phyloP scores from a whole-genome alignment of 2,888 invertebrate genomes.

The Pseudococcus jackbeardsleyi region DNA sequence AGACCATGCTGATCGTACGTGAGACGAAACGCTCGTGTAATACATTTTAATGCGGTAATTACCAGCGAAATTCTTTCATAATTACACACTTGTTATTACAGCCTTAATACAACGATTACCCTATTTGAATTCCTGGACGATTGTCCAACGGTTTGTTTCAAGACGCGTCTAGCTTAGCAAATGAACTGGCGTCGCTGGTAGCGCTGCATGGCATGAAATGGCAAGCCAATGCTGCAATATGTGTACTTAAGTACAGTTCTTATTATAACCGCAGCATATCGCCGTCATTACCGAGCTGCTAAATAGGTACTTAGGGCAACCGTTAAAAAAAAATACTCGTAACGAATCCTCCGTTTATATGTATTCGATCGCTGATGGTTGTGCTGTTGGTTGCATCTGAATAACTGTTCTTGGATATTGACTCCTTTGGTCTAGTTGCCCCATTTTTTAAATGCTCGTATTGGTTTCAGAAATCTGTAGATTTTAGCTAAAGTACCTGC shows the following conservation, averaged over 20 bases:
- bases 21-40: slow-evolving; percentile 61
- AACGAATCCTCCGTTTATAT: neutral
- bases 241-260: too few relatives aligned
- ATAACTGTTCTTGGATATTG: too few relatives aligned
- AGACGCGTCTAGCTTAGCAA: slow-evolving; percentile 61
- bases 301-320: neutral
- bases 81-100: slow-evolving; percentile 59
- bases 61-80: slow-evolving; percentile 62
- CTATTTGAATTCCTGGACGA: slow-evolving; percentile 59
- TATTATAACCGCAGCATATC: neutral
- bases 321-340: neutral
- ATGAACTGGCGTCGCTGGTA: slow-evolving; percentile 57
- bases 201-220: neutral
- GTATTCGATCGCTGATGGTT: neutral
- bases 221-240: neutral
- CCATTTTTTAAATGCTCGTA: too few relatives aligned
- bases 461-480: too few relatives aligned
- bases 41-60: slow-evolving; percentile 62
- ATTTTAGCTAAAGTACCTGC: too few relatives aligned
- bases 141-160: slow-evolving; percentile 48
- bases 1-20: slow-evolving; percentile 40
- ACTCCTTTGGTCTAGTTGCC: too few relatives aligned
- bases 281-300: neutral
- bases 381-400: too few relatives aligned
- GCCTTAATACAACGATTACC: slow-evolving; percentile 57